Percentiles rank a stretch among this genome's conserved stretches.
phyloP scores from a whole-genome alignment of 1,140 invertebrate genomes.

The Cydia fagiglandana region DNA sequence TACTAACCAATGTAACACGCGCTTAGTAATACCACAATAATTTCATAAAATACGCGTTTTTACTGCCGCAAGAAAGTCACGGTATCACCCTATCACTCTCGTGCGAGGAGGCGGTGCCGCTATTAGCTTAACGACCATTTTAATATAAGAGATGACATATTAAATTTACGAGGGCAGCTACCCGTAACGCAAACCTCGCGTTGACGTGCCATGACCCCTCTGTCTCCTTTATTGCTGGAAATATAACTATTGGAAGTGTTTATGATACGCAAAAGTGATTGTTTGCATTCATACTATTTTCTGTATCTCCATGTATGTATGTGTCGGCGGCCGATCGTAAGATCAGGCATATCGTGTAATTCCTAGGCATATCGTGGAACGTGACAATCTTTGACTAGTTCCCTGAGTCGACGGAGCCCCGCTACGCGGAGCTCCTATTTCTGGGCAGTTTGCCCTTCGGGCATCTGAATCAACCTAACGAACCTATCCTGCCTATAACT shows the following conservation, averaged over 20 bases:
- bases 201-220: constrained; percentile 61
- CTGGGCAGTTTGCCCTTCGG: no score
- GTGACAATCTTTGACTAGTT: no score
- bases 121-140: constrained; percentile 78
- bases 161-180: constrained; percentile 76
- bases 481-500: no score
- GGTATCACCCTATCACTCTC: constrained; percentile 63
- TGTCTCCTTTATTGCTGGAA: constrained; percentile 75
- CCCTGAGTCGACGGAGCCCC: no score
- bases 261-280: constrained; percentile 61
- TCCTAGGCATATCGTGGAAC: no score
- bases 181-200: constrained; percentile 62
- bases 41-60: constrained; percentile 42
- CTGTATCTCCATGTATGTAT: constrained; percentile 38
- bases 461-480: no score
- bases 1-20: no score
- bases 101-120: constrained; percentile 61
- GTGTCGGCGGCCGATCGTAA: no score
- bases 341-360: no score
- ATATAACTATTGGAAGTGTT: constrained; percentile 67
- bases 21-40: neutral
- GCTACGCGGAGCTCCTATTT: no score
- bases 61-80: constrained; percentile 57
- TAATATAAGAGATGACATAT: constrained; percentile 77
- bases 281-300: constrained; percentile 56